Percentiles rank a stretch among this genome's conserved stretches.
These are phyloP conservation scores for Procavia capensis DNA, from an alignment of 2,113 vertebrate species.

Conservation along the genomic window DNA sequence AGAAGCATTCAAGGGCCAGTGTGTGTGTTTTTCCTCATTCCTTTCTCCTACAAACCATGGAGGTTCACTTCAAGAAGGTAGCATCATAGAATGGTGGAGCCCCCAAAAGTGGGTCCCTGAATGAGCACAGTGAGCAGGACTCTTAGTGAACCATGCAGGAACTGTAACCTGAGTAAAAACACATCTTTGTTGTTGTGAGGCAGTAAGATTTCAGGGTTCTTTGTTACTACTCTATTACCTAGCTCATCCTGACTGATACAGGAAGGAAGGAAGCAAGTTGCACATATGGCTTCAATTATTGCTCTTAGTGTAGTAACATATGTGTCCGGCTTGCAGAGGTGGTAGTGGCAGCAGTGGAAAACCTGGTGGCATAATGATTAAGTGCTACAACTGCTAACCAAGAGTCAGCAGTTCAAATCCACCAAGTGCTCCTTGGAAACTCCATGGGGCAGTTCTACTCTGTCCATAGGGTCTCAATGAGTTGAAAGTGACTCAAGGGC, in stretches of 20 bases:
- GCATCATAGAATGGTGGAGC: neutral
- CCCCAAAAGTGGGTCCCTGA: neutral
- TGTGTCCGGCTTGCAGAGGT: neutral
- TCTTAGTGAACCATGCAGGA: neutral
- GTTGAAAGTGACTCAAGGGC: too few species aligned
- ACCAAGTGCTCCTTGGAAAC: too few species aligned
- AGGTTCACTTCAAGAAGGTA: neutral
- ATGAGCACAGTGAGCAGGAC: neutral
- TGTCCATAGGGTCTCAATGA: too few species aligned
- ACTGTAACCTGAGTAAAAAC: neutral
- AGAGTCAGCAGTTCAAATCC: too few species aligned
- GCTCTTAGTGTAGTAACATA: constrained; percentile 6
- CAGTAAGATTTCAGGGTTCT: neutral
- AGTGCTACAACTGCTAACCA: too few species aligned
- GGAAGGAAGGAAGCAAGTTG: constrained; percentile 32
- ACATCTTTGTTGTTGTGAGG: constrained; percentile 30
- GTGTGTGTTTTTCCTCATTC: neutral
- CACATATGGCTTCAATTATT: constrained; percentile 46
- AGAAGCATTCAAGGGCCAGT: neutral
- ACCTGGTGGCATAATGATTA: too few species aligned
- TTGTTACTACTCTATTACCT: neutral
- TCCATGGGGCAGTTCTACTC: too few species aligned
- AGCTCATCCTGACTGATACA: neutral
- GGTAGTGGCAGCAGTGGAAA: neutral
- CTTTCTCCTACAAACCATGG: constrained; percentile 9